Conservation (phyloP, 2,797 vertebrate species). For the Clamator glandarius region DNA sequence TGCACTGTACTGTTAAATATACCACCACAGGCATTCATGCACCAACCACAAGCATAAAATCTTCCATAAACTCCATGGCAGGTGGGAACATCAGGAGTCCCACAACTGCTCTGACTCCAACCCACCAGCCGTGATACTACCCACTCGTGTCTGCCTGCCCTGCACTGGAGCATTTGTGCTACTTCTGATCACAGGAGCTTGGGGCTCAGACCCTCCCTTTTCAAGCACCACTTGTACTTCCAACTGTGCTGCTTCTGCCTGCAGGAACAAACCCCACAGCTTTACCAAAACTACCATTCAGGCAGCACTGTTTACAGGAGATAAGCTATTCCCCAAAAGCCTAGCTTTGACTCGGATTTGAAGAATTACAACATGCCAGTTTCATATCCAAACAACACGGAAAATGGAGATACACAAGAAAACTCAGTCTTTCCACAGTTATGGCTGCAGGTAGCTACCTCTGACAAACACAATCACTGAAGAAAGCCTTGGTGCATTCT, state of each 20-base stretch:
- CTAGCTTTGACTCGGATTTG: background rate
- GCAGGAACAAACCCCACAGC: background rate
- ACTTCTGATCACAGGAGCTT: background rate
- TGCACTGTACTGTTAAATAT: fast-evolving
- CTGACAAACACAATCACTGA: background rate
- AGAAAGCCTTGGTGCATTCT: background rate
- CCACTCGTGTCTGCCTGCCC: background rate
- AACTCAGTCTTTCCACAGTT: background rate
- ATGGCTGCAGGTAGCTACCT: background rate
- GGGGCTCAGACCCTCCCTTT: background rate
- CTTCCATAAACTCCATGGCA: background rate
- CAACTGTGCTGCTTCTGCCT: background rate
- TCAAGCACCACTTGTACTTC: background rate
- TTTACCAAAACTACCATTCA: background rate
- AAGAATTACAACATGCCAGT: background rate
- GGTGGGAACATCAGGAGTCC: background rate
- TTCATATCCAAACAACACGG: background rate
- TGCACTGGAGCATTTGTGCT: background rate
- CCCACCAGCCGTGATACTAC: fast-evolving
- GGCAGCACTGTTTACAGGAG: background rate
- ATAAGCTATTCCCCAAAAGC: background rate
- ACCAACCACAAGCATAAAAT: fast-evolving
- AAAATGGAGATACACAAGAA: background rate
- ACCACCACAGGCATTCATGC: background rate
- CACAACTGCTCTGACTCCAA: fast-evolving